Conservation (phyloP, 2,113 vertebrate species). For the Ariopsis seemanni region DNA sequence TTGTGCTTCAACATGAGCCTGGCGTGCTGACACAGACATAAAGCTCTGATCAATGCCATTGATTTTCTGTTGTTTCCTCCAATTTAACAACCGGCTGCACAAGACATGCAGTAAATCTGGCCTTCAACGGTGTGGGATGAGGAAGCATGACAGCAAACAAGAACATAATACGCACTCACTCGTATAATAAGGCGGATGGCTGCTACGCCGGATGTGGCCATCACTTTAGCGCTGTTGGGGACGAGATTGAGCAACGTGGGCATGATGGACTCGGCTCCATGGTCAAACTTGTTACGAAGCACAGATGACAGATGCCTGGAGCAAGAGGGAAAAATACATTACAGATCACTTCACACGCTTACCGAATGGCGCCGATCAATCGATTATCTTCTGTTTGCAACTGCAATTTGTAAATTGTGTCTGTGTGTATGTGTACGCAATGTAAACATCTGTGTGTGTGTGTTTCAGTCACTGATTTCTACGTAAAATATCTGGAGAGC, state of each 20-base stretch:
- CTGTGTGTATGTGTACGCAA: neutral
- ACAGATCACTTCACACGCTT: neutral
- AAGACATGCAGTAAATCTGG: conserved; percentile 22
- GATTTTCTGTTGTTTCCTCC: conserved; percentile 17
- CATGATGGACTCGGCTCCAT: conserved; percentile 89
- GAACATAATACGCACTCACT: conserved; percentile 68
- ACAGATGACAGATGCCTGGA: conserved; percentile 87
- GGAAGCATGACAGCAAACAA: neutral
- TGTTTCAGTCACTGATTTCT: neutral
- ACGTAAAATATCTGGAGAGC: too few relatives aligned
- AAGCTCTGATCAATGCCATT: conserved; percentile 31
- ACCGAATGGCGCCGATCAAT: neutral
- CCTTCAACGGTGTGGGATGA: neutral
- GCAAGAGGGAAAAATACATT: neutral
- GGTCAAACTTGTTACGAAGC: conserved; percentile 89
- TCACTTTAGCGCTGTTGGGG: conserved; percentile 92
- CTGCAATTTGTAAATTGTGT: neutral
- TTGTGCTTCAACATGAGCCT: neutral
- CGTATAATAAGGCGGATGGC: conserved; percentile 89
- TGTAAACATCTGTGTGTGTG: neutral
- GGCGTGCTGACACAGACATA: neutral
- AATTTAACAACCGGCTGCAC: conserved; percentile 20
- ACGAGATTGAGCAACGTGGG: conserved; percentile 89
- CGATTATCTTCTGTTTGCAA: neutral
- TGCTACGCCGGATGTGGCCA: conserved; percentile 89